Percentiles rank a stretch among this genome's conserved stretches.
phyloP scores from a whole-genome alignment of 92 coral and sea anemone species.

The Pocillopora meandrina region DNA sequence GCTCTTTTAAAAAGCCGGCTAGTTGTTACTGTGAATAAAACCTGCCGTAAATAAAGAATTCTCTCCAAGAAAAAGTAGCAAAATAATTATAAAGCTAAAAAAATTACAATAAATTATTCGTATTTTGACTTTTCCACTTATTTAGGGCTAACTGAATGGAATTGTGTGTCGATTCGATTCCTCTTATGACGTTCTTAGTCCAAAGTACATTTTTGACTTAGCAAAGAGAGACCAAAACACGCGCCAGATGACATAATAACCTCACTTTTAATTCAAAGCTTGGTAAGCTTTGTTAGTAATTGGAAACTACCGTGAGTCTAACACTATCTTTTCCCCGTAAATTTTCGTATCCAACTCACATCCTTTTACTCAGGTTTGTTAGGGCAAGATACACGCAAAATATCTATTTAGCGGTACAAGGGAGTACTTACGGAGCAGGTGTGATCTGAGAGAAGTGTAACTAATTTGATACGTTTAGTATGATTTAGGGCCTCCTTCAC shows the following conservation, averaged over 20 bases:
- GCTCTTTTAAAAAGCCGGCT: neutral
- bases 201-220: too few species aligned
- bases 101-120: too few species aligned
- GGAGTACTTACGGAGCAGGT: neutral
- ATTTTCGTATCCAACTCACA: neutral
- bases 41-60: neutral
- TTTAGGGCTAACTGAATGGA: too few species aligned
- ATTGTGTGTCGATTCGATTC: too few species aligned
- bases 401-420: neutral
- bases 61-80: too few species aligned
- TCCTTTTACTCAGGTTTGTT: neutral
- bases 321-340: neutral
- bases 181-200: too few species aligned
- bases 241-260: too few species aligned
- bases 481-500: constrained; percentile 6
- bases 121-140: too few species aligned
- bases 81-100: too few species aligned
- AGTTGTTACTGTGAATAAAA: neutral
- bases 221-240: too few species aligned
- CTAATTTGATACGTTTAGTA: constrained; percentile 21
- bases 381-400: neutral
- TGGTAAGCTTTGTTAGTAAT: too few species aligned
- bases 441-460: constrained; percentile 14
- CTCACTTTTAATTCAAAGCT: too few species aligned
- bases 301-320: neutral